Base-by-base conservation (phyloP, 2,888 invertebrate genomes). In the Stramonita haemastoma region DNA sequence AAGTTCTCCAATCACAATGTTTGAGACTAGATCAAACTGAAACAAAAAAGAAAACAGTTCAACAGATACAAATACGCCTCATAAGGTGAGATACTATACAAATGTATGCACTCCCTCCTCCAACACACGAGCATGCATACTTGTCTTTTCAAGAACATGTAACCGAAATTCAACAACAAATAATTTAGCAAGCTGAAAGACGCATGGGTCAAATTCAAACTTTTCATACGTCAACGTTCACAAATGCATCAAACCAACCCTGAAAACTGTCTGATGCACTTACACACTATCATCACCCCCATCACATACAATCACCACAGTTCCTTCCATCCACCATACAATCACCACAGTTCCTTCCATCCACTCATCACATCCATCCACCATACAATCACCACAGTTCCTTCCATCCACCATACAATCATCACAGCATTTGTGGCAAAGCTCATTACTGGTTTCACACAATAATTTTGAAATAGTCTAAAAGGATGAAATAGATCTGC, bases 371-470 rank as follows among this genome's bases (percentile, higher is more conserved):
- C 46, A 46, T 17, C 66, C 66, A 66, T 8, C 46, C 46, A 46
- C 8, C 46, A 46, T 46, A 5, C 46, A 46, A 46, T 2, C 46
- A 46, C 8, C 46, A 46, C 46, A 46, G 46, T 46, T 46, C 2
- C 46, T 46, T 46, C 46, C 46, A 46, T 46, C 46, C 46, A 5
- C 46, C 46, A 46, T 46, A 5, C 46, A 46, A 46, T 26, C 73
- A 73, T 73, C 73, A 73, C 73, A 73, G n/a, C n/a, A n/a, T n/a
- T 26, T 73, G 73, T n/a, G 73, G 73, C n/a, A n/a, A 73, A 26
- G 73, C n/a, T n/a, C 22, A n/a, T 73, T n/a, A 73, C 11, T 73
- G 26, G 73, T 73, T 19, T 73, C n/a, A n/a, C n/a, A n/a, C 46
- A 46, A 5, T 73, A 73, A 4, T 73, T 73, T n/a, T 26, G 26